Conservation (phyloP, 2,113 vertebrate genomes). For the Diadophis punctatus region DNA sequence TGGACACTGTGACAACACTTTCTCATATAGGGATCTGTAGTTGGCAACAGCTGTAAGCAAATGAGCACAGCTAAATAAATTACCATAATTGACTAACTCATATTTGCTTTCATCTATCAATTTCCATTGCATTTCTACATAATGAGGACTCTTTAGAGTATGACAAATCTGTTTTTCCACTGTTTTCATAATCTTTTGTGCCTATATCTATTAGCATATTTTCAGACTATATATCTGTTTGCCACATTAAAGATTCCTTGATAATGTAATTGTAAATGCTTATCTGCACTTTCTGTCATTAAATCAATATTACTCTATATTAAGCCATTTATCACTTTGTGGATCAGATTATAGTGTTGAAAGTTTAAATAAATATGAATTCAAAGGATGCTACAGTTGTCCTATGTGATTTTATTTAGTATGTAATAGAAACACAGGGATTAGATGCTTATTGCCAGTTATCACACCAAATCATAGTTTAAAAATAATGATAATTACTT, state of each 20-base stretch:
- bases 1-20: background rate
- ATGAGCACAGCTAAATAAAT: background rate
- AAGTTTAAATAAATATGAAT: background rate
- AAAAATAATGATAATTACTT: background rate
- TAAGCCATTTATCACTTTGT: slow-evolving; percentile 12
- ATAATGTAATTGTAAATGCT: slow-evolving; percentile 12
- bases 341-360: background rate
- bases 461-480: background rate
- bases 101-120: background rate
- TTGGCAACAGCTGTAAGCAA: background rate
- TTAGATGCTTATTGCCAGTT: background rate
- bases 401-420: background rate
- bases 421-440: background rate
- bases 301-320: slow-evolving; percentile 3
- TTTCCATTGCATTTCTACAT: background rate
- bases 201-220: slow-evolving; percentile 12
- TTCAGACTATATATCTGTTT: slow-evolving; percentile 36
- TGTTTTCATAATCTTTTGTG: background rate
- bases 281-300: slow-evolving; percentile 2
- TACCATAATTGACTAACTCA: background rate
- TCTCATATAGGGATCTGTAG: background rate
- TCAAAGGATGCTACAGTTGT: slow-evolving; percentile 8
- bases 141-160: background rate
- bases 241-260: slow-evolving; percentile 10
- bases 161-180: background rate